These are phyloP conservation scores for Drosophila parabipectinata DNA, from an alignment of 1,140 invertebrate genomes.

Conservation along the genomic window DNA sequence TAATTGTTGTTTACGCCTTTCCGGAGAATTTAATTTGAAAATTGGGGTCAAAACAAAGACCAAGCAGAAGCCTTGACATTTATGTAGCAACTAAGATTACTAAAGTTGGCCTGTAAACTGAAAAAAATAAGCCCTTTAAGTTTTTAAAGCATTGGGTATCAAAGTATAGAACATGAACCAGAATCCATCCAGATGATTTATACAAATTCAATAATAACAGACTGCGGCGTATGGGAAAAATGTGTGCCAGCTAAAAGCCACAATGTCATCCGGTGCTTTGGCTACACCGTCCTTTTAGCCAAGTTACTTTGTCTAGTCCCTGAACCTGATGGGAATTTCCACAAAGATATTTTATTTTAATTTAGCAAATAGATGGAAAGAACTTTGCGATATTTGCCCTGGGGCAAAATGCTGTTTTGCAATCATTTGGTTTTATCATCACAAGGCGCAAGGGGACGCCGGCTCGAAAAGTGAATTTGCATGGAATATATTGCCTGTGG, in stretches of 20 bases:
- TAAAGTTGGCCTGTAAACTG: not conserved
- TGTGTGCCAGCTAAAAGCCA: slow-evolving; percentile 5
- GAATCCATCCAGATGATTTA: slow-evolving; percentile 33
- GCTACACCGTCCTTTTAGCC: not conserved
- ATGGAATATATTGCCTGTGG: slow-evolving; percentile 21
- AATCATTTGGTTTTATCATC: slow-evolving; percentile 46
- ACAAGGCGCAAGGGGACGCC: not conserved
- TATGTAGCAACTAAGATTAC: not conserved
- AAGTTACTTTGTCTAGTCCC: slow-evolving; percentile 7
- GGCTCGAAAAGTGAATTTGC: slow-evolving; percentile 27
- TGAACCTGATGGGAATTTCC: slow-evolving; percentile 5
- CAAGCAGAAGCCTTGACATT: not conserved
- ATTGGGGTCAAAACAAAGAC: not conserved
- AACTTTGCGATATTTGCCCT: slow-evolving; percentile 27
- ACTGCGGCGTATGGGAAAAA: slow-evolving; percentile 6
- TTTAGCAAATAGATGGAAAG: slow-evolving; percentile 25
- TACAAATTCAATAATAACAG: slow-evolving; percentile 46
- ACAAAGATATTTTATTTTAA: slow-evolving; percentile 33
- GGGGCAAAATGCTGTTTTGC: slow-evolving; percentile 38
- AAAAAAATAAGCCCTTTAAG: not conserved
- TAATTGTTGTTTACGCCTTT: slow-evolving; percentile 19
- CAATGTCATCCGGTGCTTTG: slow-evolving; percentile 15
- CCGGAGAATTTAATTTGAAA: slow-evolving; percentile 2
- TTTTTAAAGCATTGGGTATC: not conserved
- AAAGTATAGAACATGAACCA: slow-evolving; percentile 5